Conservation (phyloP, 2,113 vertebrate genomes). For the Rhombomys opimus region DNA sequence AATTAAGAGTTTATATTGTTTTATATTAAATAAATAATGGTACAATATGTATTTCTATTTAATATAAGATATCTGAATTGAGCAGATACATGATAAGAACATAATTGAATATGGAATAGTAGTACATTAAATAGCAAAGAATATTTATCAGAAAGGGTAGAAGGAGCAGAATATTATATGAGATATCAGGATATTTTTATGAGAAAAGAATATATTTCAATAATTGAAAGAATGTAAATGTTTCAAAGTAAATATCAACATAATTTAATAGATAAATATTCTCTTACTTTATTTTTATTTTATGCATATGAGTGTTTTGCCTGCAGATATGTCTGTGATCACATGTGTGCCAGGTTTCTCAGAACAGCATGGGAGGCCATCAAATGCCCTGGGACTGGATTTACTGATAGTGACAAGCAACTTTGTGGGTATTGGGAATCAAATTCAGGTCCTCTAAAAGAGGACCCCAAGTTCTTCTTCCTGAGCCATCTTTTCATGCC, state of each 20-base stretch:
- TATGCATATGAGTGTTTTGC: not conserved
- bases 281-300: not conserved
- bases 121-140: not conserved
- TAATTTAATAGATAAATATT: not conserved
- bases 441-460: not conserved
- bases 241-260: not conserved
- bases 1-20: not conserved
- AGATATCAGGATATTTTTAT: not conserved
- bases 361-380: accelerated
- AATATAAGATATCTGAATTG: not conserved
- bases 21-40: not conserved
- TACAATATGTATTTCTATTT: not conserved
- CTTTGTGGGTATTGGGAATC: not conserved
- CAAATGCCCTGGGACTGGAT: not conserved
- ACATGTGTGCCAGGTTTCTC: not conserved
- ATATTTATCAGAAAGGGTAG: not conserved
- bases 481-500: not conserved
- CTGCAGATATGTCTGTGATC: not conserved
- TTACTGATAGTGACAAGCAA: not conserved
- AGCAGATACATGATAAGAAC: not conserved
- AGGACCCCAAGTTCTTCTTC: not conserved
- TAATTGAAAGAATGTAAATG: not conserved
- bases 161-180: not conserved
- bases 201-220: not conserved
- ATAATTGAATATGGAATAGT: not conserved